Conservation (phyloP, 92 coral and sea anemone species). For the Diadumene lineata region DNA sequence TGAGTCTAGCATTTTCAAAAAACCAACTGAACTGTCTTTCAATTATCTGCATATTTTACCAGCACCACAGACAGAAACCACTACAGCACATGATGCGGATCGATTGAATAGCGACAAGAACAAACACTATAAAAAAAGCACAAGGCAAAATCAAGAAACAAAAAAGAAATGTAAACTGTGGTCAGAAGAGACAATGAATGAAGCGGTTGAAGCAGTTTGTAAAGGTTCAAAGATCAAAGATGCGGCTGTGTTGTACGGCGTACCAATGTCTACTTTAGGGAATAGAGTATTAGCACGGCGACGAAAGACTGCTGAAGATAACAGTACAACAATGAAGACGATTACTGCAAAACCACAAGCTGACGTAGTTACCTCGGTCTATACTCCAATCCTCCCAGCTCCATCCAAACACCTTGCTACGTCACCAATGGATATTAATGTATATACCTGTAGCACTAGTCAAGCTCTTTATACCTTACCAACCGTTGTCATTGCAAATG, state of each 20-base stretch:
- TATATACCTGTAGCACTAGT: background rate
- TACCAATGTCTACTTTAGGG: constrained; percentile 43
- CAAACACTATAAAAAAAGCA: no score
- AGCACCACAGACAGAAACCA: no score
- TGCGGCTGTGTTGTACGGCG: constrained; percentile 21
- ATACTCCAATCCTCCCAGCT: constrained; percentile 2
- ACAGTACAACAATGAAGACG: background rate
- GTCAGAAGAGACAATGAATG: constrained; percentile 37
- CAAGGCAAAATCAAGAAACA: no score
- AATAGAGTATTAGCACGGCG: background rate
- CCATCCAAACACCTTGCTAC: background rate
- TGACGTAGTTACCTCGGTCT: background rate
- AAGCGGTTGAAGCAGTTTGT: constrained; percentile 30
- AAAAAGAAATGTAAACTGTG: constrained; percentile 18
- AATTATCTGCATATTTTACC: no score
- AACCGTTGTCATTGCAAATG: background rate
- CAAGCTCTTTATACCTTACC: background rate
- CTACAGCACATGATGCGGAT: no score
- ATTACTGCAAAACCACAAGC: background rate
- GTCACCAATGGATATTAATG: background rate
- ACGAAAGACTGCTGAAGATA: background rate
- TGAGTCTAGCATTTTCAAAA: no score
- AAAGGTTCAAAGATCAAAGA: constrained; percentile 32
- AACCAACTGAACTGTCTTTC: no score
- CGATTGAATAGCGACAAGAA: no score